Percentiles rank a stretch among this genome's conserved stretches.
Conservation (phyloP, 2,113 vertebrate genomes). For the Thamnophis sirtalis region DNA sequence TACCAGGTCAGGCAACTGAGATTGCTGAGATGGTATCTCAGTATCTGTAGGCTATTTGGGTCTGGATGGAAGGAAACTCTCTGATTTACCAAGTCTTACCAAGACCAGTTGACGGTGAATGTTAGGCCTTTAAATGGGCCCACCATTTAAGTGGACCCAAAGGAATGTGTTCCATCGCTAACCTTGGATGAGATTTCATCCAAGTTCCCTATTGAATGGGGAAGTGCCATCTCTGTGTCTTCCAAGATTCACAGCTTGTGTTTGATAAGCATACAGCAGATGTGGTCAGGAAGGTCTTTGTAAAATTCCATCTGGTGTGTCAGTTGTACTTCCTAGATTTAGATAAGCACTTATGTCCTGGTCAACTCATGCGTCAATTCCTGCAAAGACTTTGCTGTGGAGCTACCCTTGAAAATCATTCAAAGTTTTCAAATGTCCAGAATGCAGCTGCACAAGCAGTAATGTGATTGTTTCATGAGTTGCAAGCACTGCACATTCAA, state of each 20-base stretch:
- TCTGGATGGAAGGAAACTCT: background rate
- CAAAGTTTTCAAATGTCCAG: background rate
- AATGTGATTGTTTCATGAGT: background rate
- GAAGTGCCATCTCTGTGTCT: background rate
- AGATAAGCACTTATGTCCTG: background rate
- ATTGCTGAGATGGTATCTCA: background rate
- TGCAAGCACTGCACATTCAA: background rate
- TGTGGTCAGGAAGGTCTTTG: background rate
- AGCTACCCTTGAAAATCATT: background rate
- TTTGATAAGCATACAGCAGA: background rate
- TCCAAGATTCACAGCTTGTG: background rate
- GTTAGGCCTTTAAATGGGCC: background rate
- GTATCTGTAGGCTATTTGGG: background rate
- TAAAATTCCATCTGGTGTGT: background rate
- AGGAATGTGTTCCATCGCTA: background rate
- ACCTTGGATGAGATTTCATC: background rate
- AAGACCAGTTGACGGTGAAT: background rate
- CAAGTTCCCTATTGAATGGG: background rate
- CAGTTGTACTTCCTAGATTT: background rate
- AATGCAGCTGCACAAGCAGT: background rate
- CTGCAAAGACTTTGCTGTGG: background rate
- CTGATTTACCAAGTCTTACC: background rate
- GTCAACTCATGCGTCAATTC: background rate
- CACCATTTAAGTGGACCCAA: too few species aligned
- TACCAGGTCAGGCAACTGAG: background rate